Percentiles rank a stretch among this genome's conserved stretches.
phyloP scores from a whole-genome alignment of 2,888 invertebrate genomes.

The Auanema freiburgensis region DNA sequence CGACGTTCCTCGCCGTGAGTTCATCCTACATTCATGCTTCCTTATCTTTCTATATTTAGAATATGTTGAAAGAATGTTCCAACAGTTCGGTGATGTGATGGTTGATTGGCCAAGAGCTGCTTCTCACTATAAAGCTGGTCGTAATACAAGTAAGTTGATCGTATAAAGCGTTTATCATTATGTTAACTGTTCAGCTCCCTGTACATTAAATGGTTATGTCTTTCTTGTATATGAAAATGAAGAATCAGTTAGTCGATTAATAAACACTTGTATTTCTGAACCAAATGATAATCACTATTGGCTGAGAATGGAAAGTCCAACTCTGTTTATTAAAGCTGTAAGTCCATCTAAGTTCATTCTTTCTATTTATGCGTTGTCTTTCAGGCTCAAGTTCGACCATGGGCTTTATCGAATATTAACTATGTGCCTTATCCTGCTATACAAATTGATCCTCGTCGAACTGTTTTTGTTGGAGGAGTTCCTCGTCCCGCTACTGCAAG shows the following conservation, averaged over 20 bases:
- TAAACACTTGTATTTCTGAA: constrained; percentile 94
- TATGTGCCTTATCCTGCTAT: constrained; percentile 76
- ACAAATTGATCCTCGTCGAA: constrained; percentile 96
- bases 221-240: constrained; percentile 80
- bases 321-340: not conserved
- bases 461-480: constrained; percentile 97
- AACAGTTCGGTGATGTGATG: constrained; percentile 91
- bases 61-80: constrained; percentile 95
- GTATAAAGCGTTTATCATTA: too few species aligned
- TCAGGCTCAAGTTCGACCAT: constrained; percentile 66
- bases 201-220: constrained; percentile 67
- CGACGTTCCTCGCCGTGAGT: constrained; percentile 90
- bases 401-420: constrained; percentile 43
- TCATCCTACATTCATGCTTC: not conserved
- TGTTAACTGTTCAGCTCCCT: not conserved
- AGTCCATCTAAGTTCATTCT: not conserved
- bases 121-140: constrained; percentile 68
- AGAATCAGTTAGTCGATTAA: constrained; percentile 90
- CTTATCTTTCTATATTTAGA: constrained; percentile 71
- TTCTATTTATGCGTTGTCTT: not conserved
- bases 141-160: not conserved
- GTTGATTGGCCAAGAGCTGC: constrained; percentile 99
- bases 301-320: constrained; percentile 5
- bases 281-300: constrained; percentile 72
- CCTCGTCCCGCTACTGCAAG: constrained; percentile 90